phyloP scores from a whole-genome alignment of 2,888 invertebrate species.

The Criorhina ranunculi region DNA sequence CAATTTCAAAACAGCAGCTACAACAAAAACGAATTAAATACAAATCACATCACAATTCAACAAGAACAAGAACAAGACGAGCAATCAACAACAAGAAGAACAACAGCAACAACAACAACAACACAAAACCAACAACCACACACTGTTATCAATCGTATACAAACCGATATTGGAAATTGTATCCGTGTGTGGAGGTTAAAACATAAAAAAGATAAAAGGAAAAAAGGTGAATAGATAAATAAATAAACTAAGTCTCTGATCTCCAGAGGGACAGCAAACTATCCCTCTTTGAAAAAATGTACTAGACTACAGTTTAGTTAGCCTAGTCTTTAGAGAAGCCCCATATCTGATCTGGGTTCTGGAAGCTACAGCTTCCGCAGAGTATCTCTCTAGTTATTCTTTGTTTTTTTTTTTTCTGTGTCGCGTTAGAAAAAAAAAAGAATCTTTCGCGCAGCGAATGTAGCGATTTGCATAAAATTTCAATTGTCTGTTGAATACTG shows the following conservation, averaged over 20 bases:
- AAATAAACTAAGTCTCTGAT: neutral
- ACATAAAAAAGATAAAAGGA: constrained; percentile 77
- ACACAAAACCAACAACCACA: constrained; percentile 62
- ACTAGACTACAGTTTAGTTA: neutral
- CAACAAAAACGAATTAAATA: constrained; percentile 62
- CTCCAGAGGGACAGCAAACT: constrained; percentile 12
- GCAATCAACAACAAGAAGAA: constrained; percentile 43
- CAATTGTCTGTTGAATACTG: constrained; percentile 32
- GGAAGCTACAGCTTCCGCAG: neutral
- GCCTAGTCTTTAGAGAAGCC: neutral
- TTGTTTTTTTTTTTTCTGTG: neutral
- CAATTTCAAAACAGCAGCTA: constrained; percentile 45
- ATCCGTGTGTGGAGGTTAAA: constrained; percentile 76
- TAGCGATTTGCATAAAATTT: constrained; percentile 23
- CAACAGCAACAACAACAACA: constrained; percentile 39
- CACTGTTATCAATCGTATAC: constrained; percentile 76
- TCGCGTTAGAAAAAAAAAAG: neutral
- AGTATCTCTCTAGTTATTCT: neutral
- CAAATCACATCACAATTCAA: constrained; percentile 59
- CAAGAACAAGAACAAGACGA: constrained; percentile 38
- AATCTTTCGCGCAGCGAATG: constrained; percentile 13
- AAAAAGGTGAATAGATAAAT: constrained; percentile 74
- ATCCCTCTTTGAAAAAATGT: constrained; percentile 8
- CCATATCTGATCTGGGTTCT: neutral
- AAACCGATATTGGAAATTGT: constrained; percentile 76